Evolutionary conservation across 1,140 invertebrate species (phyloP).

Genomic region (Lordiphosa clarofinis): DNA sequence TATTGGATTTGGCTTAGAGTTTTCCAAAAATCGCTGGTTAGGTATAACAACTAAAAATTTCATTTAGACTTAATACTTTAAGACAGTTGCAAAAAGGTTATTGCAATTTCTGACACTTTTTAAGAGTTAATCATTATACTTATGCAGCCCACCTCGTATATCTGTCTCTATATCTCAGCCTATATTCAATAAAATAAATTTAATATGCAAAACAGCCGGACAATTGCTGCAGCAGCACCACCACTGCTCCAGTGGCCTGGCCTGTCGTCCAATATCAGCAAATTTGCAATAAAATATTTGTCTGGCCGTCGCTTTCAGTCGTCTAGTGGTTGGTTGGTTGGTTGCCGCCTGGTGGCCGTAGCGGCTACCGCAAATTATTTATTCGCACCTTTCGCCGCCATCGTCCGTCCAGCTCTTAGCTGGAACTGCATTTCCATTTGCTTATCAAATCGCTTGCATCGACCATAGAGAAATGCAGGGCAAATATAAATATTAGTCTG

Average conservation of each 20-base stretch:
- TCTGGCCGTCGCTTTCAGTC: slow-evolving; percentile 52
- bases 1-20: too few species aligned
- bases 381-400: slow-evolving; percentile 71
- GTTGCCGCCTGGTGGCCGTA: slow-evolving; percentile 20
- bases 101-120: too few species aligned
- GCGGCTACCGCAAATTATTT: slow-evolving; percentile 73
- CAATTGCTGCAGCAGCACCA: slow-evolving; percentile 39
- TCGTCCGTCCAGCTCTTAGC: slow-evolving; percentile 16
- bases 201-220: slow-evolving; percentile 71
- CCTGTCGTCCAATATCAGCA: slow-evolving; percentile 73
- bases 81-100: too few species aligned
- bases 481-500: slow-evolving; percentile 70
- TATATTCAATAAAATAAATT: slow-evolving; percentile 77
- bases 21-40: too few species aligned
- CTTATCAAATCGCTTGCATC: slow-evolving; percentile 69
- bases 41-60: too few species aligned
- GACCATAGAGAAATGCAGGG: slow-evolving; percentile 65
- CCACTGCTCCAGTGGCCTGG: slow-evolving; percentile 45
- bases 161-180: slow-evolving; percentile 42
- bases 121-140: slow-evolving; percentile 1
- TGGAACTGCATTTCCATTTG: slow-evolving; percentile 57
- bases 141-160: slow-evolving; percentile 38
- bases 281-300: slow-evolving; percentile 78
- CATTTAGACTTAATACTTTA: too few species aligned
- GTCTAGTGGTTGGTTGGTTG: slow-evolving; percentile 25